phyloP scores from a whole-genome alignment of 2,888 invertebrate genomes.

The Chaetogeoica ovagalla region DNA sequence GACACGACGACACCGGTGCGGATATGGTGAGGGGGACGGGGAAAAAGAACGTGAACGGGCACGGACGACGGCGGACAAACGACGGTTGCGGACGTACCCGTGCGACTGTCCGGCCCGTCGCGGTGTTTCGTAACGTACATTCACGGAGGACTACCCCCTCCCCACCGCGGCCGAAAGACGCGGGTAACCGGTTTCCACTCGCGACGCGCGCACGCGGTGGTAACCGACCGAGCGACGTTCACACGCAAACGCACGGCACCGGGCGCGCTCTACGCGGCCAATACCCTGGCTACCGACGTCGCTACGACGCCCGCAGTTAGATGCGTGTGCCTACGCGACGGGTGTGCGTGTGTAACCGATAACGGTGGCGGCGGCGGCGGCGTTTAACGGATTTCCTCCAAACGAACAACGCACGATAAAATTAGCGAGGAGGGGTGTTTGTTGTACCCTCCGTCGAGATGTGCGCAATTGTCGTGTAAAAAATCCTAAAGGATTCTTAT shows the following conservation, averaged over 20 bases:
- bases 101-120: constrained; percentile 23
- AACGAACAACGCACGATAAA: background rate
- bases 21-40: too few relatives aligned
- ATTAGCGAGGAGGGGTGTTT: too few relatives aligned
- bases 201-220: constrained; percentile 34
- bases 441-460: too few relatives aligned
- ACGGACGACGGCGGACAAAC: constrained; percentile 16
- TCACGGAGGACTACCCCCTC: constrained; percentile 39
- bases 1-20: too few relatives aligned
- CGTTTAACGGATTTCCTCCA: constrained; percentile 37
- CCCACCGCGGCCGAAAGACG: background rate
- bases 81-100: constrained; percentile 42
- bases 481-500: too few relatives aligned
- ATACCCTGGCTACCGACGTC: background rate
- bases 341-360: constrained; percentile 9
- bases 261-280: background rate
- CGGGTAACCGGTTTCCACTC: constrained; percentile 37
- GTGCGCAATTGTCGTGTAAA: too few relatives aligned
- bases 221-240: constrained; percentile 45
- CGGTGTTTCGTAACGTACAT: constrained; percentile 50
- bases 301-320: background rate
- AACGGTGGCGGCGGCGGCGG: background rate
- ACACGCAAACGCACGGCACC: background rate
- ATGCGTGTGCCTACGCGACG: background rate
- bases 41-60: constrained; percentile 2